Evolutionary conservation across 1,140 invertebrate genomes (phyloP).

Genomic region (Phymastichus coffea): DNA sequence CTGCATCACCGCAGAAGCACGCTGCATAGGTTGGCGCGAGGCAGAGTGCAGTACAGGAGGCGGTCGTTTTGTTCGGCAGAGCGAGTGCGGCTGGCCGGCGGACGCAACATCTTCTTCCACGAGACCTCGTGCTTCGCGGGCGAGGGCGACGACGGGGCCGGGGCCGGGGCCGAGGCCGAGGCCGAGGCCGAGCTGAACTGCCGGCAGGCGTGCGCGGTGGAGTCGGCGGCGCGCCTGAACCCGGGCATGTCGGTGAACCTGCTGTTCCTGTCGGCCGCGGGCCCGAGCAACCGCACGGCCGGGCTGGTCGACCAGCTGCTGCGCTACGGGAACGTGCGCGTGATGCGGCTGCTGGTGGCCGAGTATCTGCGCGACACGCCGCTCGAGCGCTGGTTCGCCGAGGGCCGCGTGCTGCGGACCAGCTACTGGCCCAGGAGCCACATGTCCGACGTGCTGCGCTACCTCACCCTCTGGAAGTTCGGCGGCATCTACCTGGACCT

Average conservation of each 20-base stretch:
- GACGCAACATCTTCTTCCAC: slow-evolving; percentile 61
- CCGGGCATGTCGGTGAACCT: slow-evolving; percentile 61
- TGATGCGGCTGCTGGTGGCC: slow-evolving; percentile 47
- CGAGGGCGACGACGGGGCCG: slow-evolving; percentile 41
- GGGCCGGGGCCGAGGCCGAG: slow-evolving; percentile 33
- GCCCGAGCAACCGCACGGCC: slow-evolving; percentile 41
- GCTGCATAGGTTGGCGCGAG: no score
- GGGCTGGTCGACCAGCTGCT: slow-evolving; percentile 51
- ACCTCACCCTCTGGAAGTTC: slow-evolving; percentile 72
- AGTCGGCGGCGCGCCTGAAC: slow-evolving; percentile 66
- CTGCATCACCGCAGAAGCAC: no score
- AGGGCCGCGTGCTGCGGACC: slow-evolving; percentile 58
- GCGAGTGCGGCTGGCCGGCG: slow-evolving; percentile 33
- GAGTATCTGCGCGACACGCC: slow-evolving; percentile 63
- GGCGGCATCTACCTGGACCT: slow-evolving; percentile 78
- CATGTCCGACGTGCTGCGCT: slow-evolving; percentile 71
- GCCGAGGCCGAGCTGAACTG: slow-evolving; percentile 43
- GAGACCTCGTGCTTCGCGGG: slow-evolving; percentile 59
- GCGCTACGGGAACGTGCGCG: slow-evolving; percentile 62
- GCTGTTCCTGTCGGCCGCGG: slow-evolving; percentile 57
- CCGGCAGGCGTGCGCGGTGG: slow-evolving; percentile 67
- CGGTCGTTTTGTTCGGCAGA: no score
- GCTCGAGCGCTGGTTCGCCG: slow-evolving; percentile 61
- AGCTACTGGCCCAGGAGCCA: slow-evolving; percentile 59
- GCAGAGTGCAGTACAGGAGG: no score